Evolutionary conservation across 2,888 invertebrate species (phyloP).

Genomic region (Danaus chrysippus): DNA sequence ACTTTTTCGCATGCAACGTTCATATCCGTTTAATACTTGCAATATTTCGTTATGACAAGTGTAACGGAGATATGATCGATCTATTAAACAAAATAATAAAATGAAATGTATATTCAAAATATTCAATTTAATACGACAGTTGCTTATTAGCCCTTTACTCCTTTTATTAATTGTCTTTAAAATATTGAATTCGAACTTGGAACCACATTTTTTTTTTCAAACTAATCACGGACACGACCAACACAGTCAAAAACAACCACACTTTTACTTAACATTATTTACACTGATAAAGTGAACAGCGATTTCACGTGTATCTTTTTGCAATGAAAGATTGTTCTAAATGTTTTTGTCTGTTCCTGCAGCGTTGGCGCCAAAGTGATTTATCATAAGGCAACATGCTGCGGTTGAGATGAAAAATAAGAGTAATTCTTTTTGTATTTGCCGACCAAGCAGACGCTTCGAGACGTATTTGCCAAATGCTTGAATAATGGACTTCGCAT

Average conservation of each 20-base stretch:
- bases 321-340: slow-evolving; percentile 49
- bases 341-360: slow-evolving; percentile 60
- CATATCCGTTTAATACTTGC: slow-evolving; percentile 4
- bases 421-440: slow-evolving; percentile 73
- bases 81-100: no score
- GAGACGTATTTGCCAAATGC: slow-evolving; percentile 68
- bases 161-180: no score
- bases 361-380: slow-evolving; percentile 62
- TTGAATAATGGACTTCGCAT: slow-evolving; percentile 57
- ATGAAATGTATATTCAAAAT: no score
- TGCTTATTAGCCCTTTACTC: no score
- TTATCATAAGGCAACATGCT: slow-evolving; percentile 74
- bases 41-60: slow-evolving; percentile 3
- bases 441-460: slow-evolving; percentile 49
- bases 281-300: slow-evolving; percentile 51
- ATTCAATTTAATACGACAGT: no score
- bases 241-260: slow-evolving; percentile 1
- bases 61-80: neutral
- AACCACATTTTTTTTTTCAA: no score
- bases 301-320: slow-evolving; percentile 58
- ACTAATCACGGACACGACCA: no score
- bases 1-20: slow-evolving; percentile 9
- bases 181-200: no score
- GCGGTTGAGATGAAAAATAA: slow-evolving; percentile 72
- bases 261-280: slow-evolving; percentile 22